A percentile compares a stretch with the other conserved stretches of the same genome.
Conservation (phyloP, 2,888 invertebrate genomes). For the Epiblema foenella region DNA sequence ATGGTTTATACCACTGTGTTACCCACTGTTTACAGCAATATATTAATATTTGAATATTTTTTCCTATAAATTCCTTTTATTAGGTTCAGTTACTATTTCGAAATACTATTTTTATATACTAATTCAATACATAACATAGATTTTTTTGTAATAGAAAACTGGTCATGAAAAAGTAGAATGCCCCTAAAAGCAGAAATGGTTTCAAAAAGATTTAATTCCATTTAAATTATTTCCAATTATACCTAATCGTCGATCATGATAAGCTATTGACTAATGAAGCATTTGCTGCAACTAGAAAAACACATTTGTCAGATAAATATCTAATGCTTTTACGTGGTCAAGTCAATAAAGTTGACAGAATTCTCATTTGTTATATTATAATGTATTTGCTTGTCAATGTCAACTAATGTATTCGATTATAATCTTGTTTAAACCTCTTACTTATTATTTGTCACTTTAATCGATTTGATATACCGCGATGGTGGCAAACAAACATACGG, state of each 20-base stretch:
- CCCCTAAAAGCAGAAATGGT: too few relatives aligned
- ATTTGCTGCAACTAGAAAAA: not conserved
- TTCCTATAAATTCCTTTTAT: too few relatives aligned
- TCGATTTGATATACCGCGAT: not conserved
- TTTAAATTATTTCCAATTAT: not conserved
- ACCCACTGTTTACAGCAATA: too few relatives aligned
- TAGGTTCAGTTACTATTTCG: too few relatives aligned
- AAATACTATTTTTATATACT: too few relatives aligned
- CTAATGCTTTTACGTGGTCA: not conserved
- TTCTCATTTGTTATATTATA: not conserved
- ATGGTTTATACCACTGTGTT: too few relatives aligned
- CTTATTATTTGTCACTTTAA: not conserved
- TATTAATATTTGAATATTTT: too few relatives aligned
- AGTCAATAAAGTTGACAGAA: slow-evolving; percentile 1
- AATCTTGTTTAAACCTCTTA: not conserved
- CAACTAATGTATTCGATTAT: not conserved
- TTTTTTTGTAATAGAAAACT: too few relatives aligned
- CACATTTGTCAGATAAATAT: not conserved
- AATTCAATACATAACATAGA: too few relatives aligned
- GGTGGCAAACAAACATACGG: too few relatives aligned
- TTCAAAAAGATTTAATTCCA: too few relatives aligned
- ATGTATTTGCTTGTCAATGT: not conserved
- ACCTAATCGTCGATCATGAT: not conserved
- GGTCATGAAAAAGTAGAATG: too few relatives aligned
- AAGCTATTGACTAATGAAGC: not conserved